Base-by-base conservation (phyloP, 2,113 vertebrate genomes). In the Pituophis catenifer region DNA sequence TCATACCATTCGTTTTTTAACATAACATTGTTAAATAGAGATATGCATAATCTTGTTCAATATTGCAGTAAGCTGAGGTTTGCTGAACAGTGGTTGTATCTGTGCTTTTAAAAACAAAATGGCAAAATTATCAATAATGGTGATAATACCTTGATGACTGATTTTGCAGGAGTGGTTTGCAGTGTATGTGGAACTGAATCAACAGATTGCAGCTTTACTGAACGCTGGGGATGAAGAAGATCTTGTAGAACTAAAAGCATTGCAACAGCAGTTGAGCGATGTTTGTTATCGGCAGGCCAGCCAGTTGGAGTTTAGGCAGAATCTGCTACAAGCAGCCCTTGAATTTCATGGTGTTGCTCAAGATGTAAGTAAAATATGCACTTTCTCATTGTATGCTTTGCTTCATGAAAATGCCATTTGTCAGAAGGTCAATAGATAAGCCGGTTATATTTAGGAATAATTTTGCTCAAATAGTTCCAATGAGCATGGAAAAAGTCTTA, bases 251-350 rank as follows among this genome's bases (percentile, higher is more conserved):
- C 96, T 99, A 94, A 99, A 99, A 96, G 97, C 98, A 0, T 96
- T 99, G 86, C 99, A 99, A 97, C 99, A 99, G 95, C 99, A 99
- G 96, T 98, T 99, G 94, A 99, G 99, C n/a, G 99, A 99, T 89
- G 99, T 99, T 93, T 99, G 99, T 94, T 99, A 99, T 91, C 97
- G 98, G n/a, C 99, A 99, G 97, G 99, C 99, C 91, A 99, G 99
- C 95, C 99, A 99, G 96, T 98, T 99, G 97, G 99, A 99, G 96
- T 99, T 98, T 95, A 98, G 99, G 86, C 99, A 99, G 95, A 99
- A 99, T 93, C 97, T 99, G 50, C 97, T 99, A 94, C 99, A 99
- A 97, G 98, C 98, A 53, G 99, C 99, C 11, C 98, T 99, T 94
- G 97, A 98, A 95, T 99, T 99, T 96, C 99, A 99, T 96, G 97